Evolutionary conservation across 2,797 vertebrate genomes (phyloP).

Genomic region (Sebastes steindachneri): DNA sequence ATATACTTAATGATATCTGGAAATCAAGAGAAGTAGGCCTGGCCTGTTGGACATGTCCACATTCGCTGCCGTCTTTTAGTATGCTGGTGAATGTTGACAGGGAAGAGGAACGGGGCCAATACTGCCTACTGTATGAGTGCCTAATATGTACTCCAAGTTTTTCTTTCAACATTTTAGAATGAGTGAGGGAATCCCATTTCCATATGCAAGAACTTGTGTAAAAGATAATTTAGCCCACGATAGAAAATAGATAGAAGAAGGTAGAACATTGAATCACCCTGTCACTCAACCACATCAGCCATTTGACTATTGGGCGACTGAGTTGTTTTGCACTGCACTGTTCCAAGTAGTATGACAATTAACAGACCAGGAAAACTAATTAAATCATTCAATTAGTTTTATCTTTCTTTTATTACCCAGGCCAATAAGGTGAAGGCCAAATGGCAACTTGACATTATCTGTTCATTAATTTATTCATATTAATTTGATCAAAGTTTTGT

Average conservation of each 20-base stretch:
- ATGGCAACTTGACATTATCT: background rate
- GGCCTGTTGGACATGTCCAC: slow-evolving; percentile 13
- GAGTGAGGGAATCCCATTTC: background rate
- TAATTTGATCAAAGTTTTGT: background rate
- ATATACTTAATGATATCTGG: background rate
- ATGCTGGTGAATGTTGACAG: background rate
- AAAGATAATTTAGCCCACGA: too few species aligned
- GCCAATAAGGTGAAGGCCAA: rapidly evolving
- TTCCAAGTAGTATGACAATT: background rate
- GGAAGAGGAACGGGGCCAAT: background rate
- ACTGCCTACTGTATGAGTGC: slow-evolving; percentile 55
- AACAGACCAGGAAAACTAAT: background rate
- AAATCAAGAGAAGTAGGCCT: slow-evolving; percentile 15
- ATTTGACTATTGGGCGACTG: background rate
- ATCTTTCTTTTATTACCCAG: too few species aligned
- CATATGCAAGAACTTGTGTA: background rate
- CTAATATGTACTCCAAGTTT: slow-evolving; percentile 31
- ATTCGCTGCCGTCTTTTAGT: background rate
- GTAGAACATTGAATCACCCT: background rate
- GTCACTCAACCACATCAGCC: background rate
- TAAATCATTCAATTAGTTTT: too few species aligned
- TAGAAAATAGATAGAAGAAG: background rate
- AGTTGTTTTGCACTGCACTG: background rate
- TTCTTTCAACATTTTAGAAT: background rate
- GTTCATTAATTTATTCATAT: background rate